Evolutionary conservation across 2,888 invertebrate species (phyloP).

Genomic region (Macrophya alboannulata): DNA sequence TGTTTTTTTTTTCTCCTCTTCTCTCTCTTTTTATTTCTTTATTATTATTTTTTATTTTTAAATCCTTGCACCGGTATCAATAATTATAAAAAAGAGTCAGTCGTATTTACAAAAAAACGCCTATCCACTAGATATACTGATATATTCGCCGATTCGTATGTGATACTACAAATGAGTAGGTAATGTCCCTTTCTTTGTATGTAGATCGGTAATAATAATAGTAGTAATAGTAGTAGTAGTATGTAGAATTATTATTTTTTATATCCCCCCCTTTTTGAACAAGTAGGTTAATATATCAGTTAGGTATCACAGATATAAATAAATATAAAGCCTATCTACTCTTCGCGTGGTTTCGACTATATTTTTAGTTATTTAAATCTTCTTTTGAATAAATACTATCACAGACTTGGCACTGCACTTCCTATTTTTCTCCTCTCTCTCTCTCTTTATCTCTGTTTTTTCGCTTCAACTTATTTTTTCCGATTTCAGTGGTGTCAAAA

Average conservation of each 20-base stretch:
- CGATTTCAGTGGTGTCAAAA: constrained; percentile 47
- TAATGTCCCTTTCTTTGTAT: constrained; percentile 1
- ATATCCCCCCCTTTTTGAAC: constrained; percentile 20
- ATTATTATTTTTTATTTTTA: not conserved
- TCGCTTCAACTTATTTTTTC: constrained; percentile 28
- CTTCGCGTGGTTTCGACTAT: constrained; percentile 58
- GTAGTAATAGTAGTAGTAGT: not conserved
- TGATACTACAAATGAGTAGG: constrained; percentile 36
- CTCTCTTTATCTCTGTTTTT: constrained; percentile 45
- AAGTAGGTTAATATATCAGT: constrained; percentile 70
- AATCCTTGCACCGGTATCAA: constrained; percentile 71
- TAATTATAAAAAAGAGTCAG: constrained; percentile 79
- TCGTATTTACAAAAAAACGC: constrained; percentile 79
- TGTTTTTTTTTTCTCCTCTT: not conserved
- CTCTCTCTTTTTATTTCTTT: not conserved
- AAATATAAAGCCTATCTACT: constrained; percentile 78
- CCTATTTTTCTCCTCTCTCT: constrained; percentile 56
- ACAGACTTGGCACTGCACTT: constrained; percentile 76
- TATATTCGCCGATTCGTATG: constrained; percentile 58
- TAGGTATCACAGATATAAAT: constrained; percentile 79
- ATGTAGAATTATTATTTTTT: constrained; percentile 3
- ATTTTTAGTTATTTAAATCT: constrained; percentile 65
- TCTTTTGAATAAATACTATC: constrained; percentile 77
- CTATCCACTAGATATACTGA: constrained; percentile 75
- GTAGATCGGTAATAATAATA: constrained; percentile 20